Evolutionary conservation across 2,113 vertebrate genomes (phyloP).

Genomic region (Cyphomyrus discorhynchus): DNA sequence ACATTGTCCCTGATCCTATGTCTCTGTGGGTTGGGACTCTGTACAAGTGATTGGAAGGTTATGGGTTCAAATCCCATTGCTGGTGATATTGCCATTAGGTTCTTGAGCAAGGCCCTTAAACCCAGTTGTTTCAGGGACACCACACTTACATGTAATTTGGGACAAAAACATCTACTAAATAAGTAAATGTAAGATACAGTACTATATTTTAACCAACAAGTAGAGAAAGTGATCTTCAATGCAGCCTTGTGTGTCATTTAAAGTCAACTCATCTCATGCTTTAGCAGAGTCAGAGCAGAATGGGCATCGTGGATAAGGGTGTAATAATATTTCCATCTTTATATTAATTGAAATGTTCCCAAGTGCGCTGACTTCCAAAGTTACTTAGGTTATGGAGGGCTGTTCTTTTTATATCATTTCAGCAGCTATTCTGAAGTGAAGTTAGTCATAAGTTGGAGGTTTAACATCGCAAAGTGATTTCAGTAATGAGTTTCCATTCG

Average conservation of each 20-base stretch:
- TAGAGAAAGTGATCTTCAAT: background rate
- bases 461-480: conserved; percentile 16
- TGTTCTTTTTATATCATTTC: background rate
- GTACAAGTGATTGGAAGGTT: background rate
- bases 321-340: background rate
- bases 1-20: background rate
- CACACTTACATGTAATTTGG: background rate
- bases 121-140: background rate
- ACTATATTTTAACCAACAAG: background rate
- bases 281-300: background rate
- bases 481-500: conserved; percentile 10
- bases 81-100: background rate
- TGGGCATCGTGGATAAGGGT: background rate
- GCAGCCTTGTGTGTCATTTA: background rate
- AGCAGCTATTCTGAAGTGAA: background rate
- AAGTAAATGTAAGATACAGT: background rate
- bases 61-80: background rate
- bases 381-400: background rate
- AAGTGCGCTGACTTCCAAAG: background rate
- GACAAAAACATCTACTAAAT: background rate
- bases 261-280: background rate
- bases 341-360: background rate
- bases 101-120: background rate
- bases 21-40: background rate
- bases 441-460: background rate